These are phyloP conservation scores for Tyria jacobaeae DNA, from an alignment of 2,888 invertebrate species.

Conservation along the genomic window DNA sequence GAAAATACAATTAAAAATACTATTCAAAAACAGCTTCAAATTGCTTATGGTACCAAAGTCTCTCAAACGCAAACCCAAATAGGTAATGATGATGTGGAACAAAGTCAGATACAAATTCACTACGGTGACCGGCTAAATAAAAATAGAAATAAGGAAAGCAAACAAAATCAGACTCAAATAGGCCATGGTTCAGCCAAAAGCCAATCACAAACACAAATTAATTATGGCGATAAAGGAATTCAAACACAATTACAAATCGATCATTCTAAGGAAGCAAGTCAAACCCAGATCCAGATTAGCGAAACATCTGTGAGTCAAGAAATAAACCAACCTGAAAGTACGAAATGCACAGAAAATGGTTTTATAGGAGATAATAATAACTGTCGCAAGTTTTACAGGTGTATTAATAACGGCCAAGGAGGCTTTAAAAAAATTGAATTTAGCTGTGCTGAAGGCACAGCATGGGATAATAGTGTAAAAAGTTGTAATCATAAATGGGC, in stretches of 20 bases:
- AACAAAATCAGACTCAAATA: slow-evolving; percentile 67
- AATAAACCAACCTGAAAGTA: slow-evolving; percentile 14
- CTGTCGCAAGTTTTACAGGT: slow-evolving; percentile 90
- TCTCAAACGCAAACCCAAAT: slow-evolving; percentile 65
- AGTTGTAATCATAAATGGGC: slow-evolving; percentile 87
- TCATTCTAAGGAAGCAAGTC: slow-evolving; percentile 64
- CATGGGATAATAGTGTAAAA: slow-evolving; percentile 86
- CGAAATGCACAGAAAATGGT: slow-evolving; percentile 74
- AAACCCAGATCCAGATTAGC: slow-evolving; percentile 59
- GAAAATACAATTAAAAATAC: slow-evolving; percentile 32
- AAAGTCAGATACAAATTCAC: slow-evolving; percentile 67
- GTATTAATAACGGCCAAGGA: slow-evolving; percentile 84
- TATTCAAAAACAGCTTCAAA: slow-evolving; percentile 61
- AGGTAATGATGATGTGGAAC: slow-evolving; percentile 54
- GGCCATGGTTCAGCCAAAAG: slow-evolving; percentile 59
- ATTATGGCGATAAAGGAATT: slow-evolving; percentile 57
- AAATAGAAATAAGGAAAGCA: slow-evolving; percentile 32
- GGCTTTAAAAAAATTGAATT: slow-evolving; percentile 84
- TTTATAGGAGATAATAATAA: slow-evolving; percentile 86
- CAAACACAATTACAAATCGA: slow-evolving; percentile 69
- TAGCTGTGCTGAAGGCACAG: slow-evolving; percentile 87
- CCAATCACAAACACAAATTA: slow-evolving; percentile 65
- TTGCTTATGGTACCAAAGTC: slow-evolving; percentile 59
- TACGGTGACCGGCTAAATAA: slow-evolving; percentile 52
- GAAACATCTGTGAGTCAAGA: slow-evolving; percentile 35